Evolutionary conservation across 1,140 invertebrate genomes (phyloP).

Genomic region (Leptinotarsa texana): DNA sequence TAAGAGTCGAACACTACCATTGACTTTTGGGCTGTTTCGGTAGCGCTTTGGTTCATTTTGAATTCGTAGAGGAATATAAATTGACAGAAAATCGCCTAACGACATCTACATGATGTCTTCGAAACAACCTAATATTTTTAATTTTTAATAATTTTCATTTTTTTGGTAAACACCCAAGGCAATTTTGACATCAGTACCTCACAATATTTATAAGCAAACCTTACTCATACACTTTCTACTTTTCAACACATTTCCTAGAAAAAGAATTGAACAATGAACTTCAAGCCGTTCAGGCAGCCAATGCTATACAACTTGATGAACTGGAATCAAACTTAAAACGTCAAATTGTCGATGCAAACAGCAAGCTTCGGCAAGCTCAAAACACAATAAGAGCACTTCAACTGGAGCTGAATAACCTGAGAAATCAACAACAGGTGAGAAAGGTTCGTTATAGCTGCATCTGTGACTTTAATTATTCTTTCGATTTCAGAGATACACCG

Average conservation of each 20-base stretch:
- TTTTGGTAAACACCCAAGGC: too few relatives aligned
- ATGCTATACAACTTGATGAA: constrained; percentile 12
- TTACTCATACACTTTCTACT: background rate
- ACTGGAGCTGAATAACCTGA: constrained; percentile 21
- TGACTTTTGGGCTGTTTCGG: too few relatives aligned
- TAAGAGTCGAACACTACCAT: too few relatives aligned
- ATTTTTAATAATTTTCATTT: too few relatives aligned
- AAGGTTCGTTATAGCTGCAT: background rate
- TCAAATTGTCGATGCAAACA: constrained; percentile 5
- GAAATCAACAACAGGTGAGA: constrained; percentile 17
- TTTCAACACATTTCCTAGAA: constrained; percentile 16
- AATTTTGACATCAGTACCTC: too few relatives aligned
- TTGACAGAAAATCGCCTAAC: too few relatives aligned
- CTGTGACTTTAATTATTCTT: too few relatives aligned
- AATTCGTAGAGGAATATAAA: too few relatives aligned
- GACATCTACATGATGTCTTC: too few relatives aligned
- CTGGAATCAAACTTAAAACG: constrained; percentile 15
- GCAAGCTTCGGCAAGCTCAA: constrained; percentile 10
- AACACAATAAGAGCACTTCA: constrained; percentile 21
- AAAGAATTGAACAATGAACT: constrained; percentile 21
- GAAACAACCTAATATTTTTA: too few relatives aligned
- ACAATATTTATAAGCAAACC: too few relatives aligned
- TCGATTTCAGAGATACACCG: background rate
- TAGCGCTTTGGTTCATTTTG: too few relatives aligned
- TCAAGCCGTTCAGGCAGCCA: constrained; percentile 21